Conservation (phyloP, 2,888 invertebrate species). For the Embidobia sp. region DNA sequence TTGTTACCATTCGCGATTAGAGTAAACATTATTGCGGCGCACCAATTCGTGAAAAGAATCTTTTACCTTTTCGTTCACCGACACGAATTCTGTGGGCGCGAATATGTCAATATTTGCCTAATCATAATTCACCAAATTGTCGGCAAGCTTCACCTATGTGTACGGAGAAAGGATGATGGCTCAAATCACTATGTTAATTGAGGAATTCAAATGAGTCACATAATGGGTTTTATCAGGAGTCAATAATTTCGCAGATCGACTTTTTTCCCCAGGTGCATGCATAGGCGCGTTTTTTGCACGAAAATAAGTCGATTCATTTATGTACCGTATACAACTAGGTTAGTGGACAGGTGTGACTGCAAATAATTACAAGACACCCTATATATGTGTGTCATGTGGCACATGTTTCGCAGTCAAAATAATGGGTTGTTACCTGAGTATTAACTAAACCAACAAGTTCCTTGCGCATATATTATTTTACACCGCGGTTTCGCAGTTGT, state of each 20-base stretch:
- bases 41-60: no score
- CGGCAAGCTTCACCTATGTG: not conserved
- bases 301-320: no score
- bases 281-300: no score
- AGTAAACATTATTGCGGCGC: constrained; percentile 14
- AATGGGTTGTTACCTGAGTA: constrained; percentile 21
- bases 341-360: constrained; percentile 24
- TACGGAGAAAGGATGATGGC: not conserved
- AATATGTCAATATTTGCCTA: constrained; percentile 4
- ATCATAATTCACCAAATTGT: not conserved
- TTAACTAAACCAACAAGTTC: constrained; percentile 24
- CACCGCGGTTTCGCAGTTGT: not conserved
- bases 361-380: constrained; percentile 31
- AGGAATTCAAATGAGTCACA: constrained; percentile 9
- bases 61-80: not conserved
- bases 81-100: not conserved
- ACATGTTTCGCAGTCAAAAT: constrained; percentile 29
- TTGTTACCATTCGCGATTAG: constrained; percentile 18
- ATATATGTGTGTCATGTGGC: constrained; percentile 43
- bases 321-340: no score
- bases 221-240: not conserved
- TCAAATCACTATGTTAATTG: not conserved
- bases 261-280: no score
- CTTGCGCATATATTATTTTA: constrained; percentile 12
- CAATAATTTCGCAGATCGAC: not conserved